phyloP scores from a whole-genome alignment of 1,140 invertebrate genomes.

The Diorhabda elongata region DNA sequence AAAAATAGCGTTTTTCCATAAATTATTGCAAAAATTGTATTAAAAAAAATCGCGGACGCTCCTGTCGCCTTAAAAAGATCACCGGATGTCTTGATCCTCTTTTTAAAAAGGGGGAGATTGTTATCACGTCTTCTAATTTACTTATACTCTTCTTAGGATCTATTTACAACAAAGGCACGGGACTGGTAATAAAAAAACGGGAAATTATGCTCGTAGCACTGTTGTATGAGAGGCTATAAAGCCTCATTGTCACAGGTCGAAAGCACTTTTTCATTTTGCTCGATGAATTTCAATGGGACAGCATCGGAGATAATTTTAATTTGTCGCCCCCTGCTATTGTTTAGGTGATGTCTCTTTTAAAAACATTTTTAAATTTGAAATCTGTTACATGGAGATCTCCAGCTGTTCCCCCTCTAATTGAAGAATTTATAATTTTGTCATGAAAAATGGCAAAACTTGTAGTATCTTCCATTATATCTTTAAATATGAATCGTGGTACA shows the following conservation, averaged over 20 bases:
- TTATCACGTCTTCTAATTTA: conserved; percentile 65
- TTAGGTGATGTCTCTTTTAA: conserved; percentile 1
- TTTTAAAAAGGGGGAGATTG: conserved; percentile 55
- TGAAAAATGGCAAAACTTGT: too few relatives aligned
- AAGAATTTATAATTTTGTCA: too few relatives aligned
- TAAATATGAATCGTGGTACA: too few relatives aligned
- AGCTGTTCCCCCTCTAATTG: too few relatives aligned
- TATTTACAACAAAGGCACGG: conserved; percentile 53
- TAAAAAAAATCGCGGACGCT: not conserved
- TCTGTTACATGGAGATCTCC: too few relatives aligned
- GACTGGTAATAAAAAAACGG: conserved; percentile 39
- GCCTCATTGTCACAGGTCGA: conserved; percentile 2
- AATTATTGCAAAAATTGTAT: not conserved
- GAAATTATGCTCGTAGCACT: conserved; percentile 30
- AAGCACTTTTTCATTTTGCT: conserved; percentile 7
- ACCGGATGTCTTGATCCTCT: conserved; percentile 13
- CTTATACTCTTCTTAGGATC: conserved; percentile 63
- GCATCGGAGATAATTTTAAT: conserved; percentile 5
- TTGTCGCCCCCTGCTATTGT: conserved; percentile 8
- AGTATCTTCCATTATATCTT: too few relatives aligned
- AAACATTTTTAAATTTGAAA: not conserved
- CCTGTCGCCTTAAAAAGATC: conserved; percentile 6
- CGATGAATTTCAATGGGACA: conserved; percentile 17
- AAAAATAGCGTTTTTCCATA: too few relatives aligned
- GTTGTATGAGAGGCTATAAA: conserved; percentile 10